Evolutionary conservation across 2,888 invertebrate genomes (phyloP).

Genomic region (Tupiocoris notatus): DNA sequence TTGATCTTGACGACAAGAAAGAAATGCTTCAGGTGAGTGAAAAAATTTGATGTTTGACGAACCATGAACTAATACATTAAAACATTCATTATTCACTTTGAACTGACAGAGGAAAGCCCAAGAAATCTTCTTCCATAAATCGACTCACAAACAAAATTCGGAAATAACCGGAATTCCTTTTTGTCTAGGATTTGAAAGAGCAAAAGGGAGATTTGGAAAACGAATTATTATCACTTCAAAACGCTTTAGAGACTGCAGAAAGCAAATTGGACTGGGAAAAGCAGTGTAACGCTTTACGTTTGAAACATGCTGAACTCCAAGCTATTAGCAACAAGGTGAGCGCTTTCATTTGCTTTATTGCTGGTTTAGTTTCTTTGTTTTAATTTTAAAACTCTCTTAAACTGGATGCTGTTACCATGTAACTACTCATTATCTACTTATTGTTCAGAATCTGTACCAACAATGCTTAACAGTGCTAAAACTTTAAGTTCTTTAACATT

Average conservation of each 20-base stretch:
- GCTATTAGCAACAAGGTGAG: conserved; percentile 19
- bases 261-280: conserved; percentile 16
- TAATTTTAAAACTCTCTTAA: not conserved
- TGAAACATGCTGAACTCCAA: conserved; percentile 16
- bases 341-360: too few species aligned
- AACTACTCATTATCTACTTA: too few species aligned
- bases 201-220: conserved; percentile 6
- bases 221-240: not conserved
- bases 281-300: conserved; percentile 3
- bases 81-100: too few species aligned
- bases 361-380: not conserved
- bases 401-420: too few species aligned
- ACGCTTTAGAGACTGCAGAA: conserved; percentile 6
- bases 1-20: conserved; percentile 36
- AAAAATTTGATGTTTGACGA: too few species aligned
- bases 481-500: not conserved
- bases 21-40: conserved; percentile 36
- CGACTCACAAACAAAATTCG: too few species aligned
- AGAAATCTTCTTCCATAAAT: too few species aligned
- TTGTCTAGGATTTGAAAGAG: conserved; percentile 1
- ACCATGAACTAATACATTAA: too few species aligned
- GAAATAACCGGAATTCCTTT: too few species aligned
- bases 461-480: too few species aligned
- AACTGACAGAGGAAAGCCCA: too few species aligned
- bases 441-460: too few species aligned